Base-by-base conservation (phyloP, 1,140 invertebrate genomes). In the Aphidius ervi region DNA sequence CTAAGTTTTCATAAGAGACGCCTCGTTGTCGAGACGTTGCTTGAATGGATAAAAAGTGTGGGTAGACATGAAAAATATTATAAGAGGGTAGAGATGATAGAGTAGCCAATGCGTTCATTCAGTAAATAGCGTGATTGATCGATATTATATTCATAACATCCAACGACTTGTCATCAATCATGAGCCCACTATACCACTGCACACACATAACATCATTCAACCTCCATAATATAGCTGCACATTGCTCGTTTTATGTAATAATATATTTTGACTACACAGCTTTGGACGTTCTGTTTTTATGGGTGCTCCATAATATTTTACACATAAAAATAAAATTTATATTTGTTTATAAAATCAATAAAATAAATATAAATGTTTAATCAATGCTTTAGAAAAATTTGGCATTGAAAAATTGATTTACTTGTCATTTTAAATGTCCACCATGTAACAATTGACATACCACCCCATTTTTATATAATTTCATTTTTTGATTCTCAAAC, bases 131-230 rank as follows among this genome's bases (percentile, higher is more conserved):
- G 70, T 78, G 76, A 78, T 78, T 75, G 76, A 78, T 78, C 72
- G 76, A 76, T 76, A 76, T 78, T 78, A 76, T 76, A 78, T 78
- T 78, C 74, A 78, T 76, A 74, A 73, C 73, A 73, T 65, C 46
- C 67, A 74, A 75, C 74, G 73, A 76, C 72, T 74, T 74, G 74
- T 75, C 74, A 78, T 78, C 74, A 75, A 78, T 78, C 76, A 78
- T 76, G 61, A 48, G 52, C 56, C 58, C 52, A 56, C 59, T 48
- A 16, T 16, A 60, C 59, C 48, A 49, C 8, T 16, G 55, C 16
- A 46, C 23, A 39, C 45, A 37, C 63, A 56, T 62, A 64, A 61
- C 60, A 62, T 57, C 23, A 31, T 31, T 31, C 23, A 31, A 65
- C 46, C 56, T 54, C 49, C 56, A 69, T 71, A 71, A 72, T 70